Evolutionary conservation across 2,797 vertebrate genomes (phyloP).

Genomic region (Crocidura indochinensis): DNA sequence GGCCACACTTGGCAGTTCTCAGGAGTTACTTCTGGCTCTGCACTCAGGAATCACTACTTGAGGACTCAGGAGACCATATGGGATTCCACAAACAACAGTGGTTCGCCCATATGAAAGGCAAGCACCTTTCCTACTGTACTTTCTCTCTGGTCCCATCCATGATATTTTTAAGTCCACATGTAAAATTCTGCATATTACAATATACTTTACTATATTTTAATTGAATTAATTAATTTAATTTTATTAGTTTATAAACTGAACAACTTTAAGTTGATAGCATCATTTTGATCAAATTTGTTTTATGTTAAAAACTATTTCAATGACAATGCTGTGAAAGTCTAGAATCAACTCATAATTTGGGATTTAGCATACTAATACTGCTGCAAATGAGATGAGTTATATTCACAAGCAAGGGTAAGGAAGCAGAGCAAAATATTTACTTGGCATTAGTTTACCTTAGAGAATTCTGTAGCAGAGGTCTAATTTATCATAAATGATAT

Average conservation of each 20-base stretch:
- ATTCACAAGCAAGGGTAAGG: conserved; percentile 18
- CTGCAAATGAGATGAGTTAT: neutral
- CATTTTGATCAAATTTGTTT: conserved; percentile 38
- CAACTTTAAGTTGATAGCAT: neutral
- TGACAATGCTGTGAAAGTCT: neutral
- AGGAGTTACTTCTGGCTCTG: too few species aligned
- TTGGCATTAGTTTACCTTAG: conserved; percentile 34
- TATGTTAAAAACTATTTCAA: neutral
- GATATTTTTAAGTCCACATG: neutral
- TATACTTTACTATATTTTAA: neutral
- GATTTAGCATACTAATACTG: neutral
- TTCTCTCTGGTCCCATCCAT: too few species aligned
- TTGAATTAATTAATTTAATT: conserved; percentile 35
- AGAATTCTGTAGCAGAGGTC: conserved; percentile 38
- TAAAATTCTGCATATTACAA: neutral
- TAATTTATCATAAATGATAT: conserved; percentile 49
- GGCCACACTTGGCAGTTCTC: too few species aligned
- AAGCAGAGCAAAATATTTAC: conserved; percentile 36
- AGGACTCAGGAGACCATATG: too few species aligned
- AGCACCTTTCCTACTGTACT: too few species aligned
- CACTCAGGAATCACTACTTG: too few species aligned
- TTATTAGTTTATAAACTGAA: conserved; percentile 1
- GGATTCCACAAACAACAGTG: too few species aligned
- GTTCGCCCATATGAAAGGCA: too few species aligned
- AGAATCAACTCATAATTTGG: conserved; percentile 20